A percentile compares a stretch with the other conserved stretches of the same genome.
Conservation (phyloP, 2,888 invertebrate genomes). For the Pachydiplax longipennis region DNA sequence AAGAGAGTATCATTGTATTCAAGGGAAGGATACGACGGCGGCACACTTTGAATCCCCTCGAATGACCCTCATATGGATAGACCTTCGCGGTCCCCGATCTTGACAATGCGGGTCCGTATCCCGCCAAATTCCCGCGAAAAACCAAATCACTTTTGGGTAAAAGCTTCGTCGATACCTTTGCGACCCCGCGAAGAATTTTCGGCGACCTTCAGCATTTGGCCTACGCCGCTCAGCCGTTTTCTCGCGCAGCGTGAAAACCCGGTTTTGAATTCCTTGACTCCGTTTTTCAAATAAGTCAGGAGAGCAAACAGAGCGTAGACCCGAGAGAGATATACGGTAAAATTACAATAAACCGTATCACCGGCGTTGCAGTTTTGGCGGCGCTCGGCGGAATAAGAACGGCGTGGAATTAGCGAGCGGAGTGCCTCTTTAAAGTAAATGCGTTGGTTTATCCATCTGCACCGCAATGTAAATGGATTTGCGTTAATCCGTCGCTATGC, state of each 20-base stretch:
- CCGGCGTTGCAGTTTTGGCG: neutral
- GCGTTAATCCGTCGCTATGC: too few relatives aligned
- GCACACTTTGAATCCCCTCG: too few relatives aligned
- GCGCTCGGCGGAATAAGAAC: neutral
- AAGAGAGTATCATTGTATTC: too few relatives aligned
- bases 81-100: neutral
- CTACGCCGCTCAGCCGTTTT: neutral
- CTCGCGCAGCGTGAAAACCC: neutral
- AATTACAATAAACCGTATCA: neutral
- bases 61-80: neutral
- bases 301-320: neutral
- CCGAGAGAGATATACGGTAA: neutral
- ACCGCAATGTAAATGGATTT: too few relatives aligned
- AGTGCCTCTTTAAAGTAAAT: neutral
- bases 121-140: neutral
- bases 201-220: neutral
- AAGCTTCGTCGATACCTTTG: neutral
- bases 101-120: neutral
- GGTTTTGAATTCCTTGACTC: slow-evolving; percentile 40
- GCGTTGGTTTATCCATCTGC: too few relatives aligned
- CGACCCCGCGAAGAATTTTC: neutral
- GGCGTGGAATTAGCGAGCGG: neutral
- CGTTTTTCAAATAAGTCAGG: slow-evolving; percentile 28
- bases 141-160: neutral
- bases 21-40: too few relatives aligned